These are phyloP conservation scores for Prosopocoilus inquinatus DNA, from an alignment of 2,888 invertebrate genomes.

Conservation along the genomic window DNA sequence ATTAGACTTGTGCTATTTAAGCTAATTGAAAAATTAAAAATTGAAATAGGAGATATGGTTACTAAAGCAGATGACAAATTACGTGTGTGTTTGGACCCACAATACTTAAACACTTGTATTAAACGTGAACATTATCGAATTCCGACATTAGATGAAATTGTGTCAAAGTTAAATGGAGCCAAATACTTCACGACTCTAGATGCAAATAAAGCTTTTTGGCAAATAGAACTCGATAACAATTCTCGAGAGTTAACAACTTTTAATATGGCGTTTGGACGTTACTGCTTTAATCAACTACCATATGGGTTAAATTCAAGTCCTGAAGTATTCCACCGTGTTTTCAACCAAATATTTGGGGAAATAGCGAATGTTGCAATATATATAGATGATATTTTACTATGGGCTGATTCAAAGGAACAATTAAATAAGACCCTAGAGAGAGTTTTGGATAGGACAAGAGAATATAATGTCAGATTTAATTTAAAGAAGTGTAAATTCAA, in stretches of 20 bases:
- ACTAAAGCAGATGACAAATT: too few relatives aligned
- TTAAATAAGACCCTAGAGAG: slow-evolving; percentile 24
- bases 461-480: slow-evolving; percentile 23
- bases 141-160: neutral
- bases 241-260: slow-evolving; percentile 6
- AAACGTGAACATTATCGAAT: neutral
- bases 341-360: slow-evolving; percentile 25
- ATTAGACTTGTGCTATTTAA: too few relatives aligned
- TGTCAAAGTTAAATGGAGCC: neutral
- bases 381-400: slow-evolving; percentile 33
- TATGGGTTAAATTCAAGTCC: slow-evolving; percentile 25
- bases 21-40: too few relatives aligned
- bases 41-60: too few relatives aligned
- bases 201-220: slow-evolving; percentile 1
- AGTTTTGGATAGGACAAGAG: slow-evolving; percentile 22
- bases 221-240: neutral
- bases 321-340: slow-evolving; percentile 29
- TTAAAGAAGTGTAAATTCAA: slow-evolving; percentile 19
- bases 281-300: slow-evolving; percentile 9
- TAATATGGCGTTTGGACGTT: slow-evolving; percentile 13
- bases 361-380: slow-evolving; percentile 29
- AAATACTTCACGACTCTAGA: neutral
- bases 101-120: neutral
- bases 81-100: too few relatives aligned
- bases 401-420: slow-evolving; percentile 23